Percentiles rank a stretch among this genome's conserved stretches.
These are phyloP conservation scores for Tridacna crocea DNA, from an alignment of 2,888 invertebrate species.

Conservation along the genomic window DNA sequence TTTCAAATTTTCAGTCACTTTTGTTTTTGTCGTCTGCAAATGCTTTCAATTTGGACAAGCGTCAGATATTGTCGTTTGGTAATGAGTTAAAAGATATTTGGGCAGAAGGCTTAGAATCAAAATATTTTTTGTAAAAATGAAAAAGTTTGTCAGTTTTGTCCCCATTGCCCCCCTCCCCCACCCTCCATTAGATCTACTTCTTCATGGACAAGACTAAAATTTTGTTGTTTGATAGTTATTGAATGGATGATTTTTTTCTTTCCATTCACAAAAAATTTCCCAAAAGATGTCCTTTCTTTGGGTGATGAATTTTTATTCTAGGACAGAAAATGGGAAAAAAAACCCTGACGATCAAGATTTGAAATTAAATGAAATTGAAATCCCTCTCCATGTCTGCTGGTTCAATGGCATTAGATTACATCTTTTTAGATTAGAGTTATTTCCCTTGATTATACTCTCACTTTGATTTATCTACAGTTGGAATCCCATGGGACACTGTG, in stretches of 20 bases:
- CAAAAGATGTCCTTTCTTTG: slow-evolving; percentile 20
- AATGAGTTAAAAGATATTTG: too few relatives aligned
- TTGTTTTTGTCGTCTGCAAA: too few relatives aligned
- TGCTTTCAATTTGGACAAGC: too few relatives aligned
- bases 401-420: slow-evolving; percentile 31
- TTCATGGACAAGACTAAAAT: too few relatives aligned
- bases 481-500: slow-evolving; percentile 38
- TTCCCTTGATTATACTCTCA: slow-evolving; percentile 38
- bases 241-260: slow-evolving; percentile 7
- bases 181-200: too few relatives aligned
- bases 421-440: slow-evolving; percentile 49
- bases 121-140: too few relatives aligned
- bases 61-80: too few relatives aligned
- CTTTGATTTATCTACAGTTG: slow-evolving; percentile 40
- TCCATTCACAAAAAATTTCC: slow-evolving; percentile 1
- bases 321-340: slow-evolving; percentile 21
- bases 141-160: too few relatives aligned
- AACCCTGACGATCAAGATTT: slow-evolving; percentile 15
- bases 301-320: slow-evolving; percentile 22
- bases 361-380: slow-evolving; percentile 30
- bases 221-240: not conserved
- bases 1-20: too few relatives aligned
- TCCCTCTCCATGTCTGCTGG: slow-evolving; percentile 19
- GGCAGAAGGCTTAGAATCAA: too few relatives aligned
- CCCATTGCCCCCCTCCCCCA: too few relatives aligned